Evolutionary conservation across 2,888 invertebrate genomes (phyloP), one percentile per base, ranked within the genome.

Genomic region (Pristionchus maxplancki): DNA sequence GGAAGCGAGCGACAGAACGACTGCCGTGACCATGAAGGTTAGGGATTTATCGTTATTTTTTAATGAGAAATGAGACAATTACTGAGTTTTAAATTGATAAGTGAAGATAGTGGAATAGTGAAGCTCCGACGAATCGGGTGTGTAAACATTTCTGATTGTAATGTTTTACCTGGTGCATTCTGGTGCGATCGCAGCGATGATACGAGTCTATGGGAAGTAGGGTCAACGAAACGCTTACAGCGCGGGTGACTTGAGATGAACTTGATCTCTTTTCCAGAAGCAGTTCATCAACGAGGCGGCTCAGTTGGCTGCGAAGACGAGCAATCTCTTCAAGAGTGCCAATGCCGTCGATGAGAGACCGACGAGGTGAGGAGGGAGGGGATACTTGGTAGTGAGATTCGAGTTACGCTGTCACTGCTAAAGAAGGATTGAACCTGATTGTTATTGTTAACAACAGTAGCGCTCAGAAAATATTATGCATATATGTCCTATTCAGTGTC

Each of bases 231-330:
- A n/a, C n/a, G n/a, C n/a, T n/a, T n/a, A n/a, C n/a, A n/a, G n/a
- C 11, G 44, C 11, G 3, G 15, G 64, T 67, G 13, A 1, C 53
- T 53, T 44, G 44, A n/a, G 44, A 44, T 44, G 44, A 44, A 44
- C 24, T 8, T 83, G 95, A 97, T 98, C 44, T 0, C 97, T 97
- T 6, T 91, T 98, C 88, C 98, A 98, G 95, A 96, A 98, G 53
- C 98, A 98, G 95, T 98, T 99, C 95, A 98, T 99, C 88, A 98
- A 98, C 95, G 97, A 97, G 91, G 99, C 99, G 88, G 98, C 98
- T 95, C 98, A 98, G 94, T 98, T 99, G 2, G 99, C 99, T 85
- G 97, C 97, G 95, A 97, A 97, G 31, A 99, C 99, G 0, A 97
- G 98, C 0, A 96, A 97, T 90, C 96, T 99, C 34, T 98, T 99